Percentiles rank a stretch among this genome's conserved stretches.
Conservation (phyloP, 2,888 invertebrate genomes). For the Rhagonycha fulva region DNA sequence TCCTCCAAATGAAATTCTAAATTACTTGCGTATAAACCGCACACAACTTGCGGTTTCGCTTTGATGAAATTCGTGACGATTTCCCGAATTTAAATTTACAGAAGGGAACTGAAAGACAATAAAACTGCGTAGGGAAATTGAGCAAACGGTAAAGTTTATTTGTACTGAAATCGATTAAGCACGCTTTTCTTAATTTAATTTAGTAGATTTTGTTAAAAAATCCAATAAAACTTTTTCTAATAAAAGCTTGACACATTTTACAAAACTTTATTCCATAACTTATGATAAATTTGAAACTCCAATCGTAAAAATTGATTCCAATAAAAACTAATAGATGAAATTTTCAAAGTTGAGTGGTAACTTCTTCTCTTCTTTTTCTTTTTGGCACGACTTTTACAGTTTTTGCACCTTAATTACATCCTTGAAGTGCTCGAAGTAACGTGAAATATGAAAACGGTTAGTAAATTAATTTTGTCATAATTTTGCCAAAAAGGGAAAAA, state of each 20-base stretch:
- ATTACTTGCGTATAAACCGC: background rate
- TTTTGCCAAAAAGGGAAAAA: background rate
- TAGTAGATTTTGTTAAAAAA: background rate
- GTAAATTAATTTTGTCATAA: background rate
- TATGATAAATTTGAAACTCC: background rate
- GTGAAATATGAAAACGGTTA: background rate
- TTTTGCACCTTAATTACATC: background rate
- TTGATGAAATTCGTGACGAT: background rate
- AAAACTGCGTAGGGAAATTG: conserved; percentile 20
- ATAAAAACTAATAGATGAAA: background rate
- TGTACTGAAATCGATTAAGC: conserved; percentile 10
- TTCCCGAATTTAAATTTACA: background rate
- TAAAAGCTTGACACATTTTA: background rate
- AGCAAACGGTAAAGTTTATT: conserved; percentile 16
- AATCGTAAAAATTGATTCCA: background rate
- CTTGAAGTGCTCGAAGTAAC: background rate
- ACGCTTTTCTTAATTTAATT: background rate
- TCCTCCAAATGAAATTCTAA: background rate
- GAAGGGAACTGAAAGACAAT: conserved; percentile 10
- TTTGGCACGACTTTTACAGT: background rate
- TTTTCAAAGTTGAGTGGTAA: background rate
- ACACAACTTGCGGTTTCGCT: background rate
- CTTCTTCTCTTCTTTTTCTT: background rate
- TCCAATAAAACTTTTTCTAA: background rate
- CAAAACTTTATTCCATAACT: background rate